Percentiles rank a stretch among this genome's conserved stretches.
phyloP scores from a whole-genome alignment of 2,797 vertebrate species.

The Manis pentadactyla region DNA sequence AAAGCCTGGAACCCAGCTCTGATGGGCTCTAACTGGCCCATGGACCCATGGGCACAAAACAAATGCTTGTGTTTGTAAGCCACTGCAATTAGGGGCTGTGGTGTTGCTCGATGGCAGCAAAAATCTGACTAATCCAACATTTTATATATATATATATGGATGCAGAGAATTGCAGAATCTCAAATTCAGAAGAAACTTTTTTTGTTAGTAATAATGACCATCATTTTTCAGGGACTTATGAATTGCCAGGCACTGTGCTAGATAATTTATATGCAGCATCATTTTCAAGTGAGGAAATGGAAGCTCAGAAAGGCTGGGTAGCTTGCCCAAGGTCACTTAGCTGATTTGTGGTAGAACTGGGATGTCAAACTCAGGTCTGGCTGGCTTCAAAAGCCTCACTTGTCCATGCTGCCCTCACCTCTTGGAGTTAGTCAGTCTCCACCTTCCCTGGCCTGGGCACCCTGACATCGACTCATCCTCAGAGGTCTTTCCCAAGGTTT shows the following conservation, averaged over 20 bases:
- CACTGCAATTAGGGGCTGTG: background rate
- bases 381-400: background rate
- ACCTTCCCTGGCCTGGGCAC: background rate
- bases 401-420: fast-evolving
- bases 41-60: too few species aligned
- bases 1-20: background rate
- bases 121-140: background rate
- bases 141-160: fast-evolving
- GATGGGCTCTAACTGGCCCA: background rate
- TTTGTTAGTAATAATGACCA: background rate
- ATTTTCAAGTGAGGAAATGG: background rate
- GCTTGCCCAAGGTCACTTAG: background rate
- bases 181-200: background rate
- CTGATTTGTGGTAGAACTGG: background rate
- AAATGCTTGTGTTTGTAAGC: background rate
- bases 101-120: background rate
- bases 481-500: background rate
- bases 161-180: background rate
- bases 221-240: background rate
- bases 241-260: background rate
- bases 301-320: background rate
- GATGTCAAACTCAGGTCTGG: background rate
- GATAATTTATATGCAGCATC: background rate
- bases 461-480: background rate
- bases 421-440: background rate